These are phyloP conservation scores for Conchocele bisecta DNA, from an alignment of 2,888 invertebrate genomes.

Conservation along the genomic window DNA sequence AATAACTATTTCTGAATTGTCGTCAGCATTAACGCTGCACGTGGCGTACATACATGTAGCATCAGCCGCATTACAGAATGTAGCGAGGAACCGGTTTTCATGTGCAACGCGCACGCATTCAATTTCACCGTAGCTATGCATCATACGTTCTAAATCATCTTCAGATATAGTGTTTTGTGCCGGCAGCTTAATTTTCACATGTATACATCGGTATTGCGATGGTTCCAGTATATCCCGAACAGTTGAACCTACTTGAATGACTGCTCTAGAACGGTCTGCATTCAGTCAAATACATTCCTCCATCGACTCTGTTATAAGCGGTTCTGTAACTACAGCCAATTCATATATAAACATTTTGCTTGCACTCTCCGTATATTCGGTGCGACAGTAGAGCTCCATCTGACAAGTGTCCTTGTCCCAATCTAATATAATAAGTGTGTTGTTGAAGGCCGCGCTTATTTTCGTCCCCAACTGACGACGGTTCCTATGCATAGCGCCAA, in stretches of 20 bases:
- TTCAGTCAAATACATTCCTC: slow-evolving; percentile 52
- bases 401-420: slow-evolving; percentile 62
- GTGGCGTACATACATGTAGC: slow-evolving; percentile 55
- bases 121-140: slow-evolving; percentile 48
- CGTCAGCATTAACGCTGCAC: slow-evolving; percentile 30
- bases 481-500: slow-evolving; percentile 65
- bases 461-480: slow-evolving; percentile 59
- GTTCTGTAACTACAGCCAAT: slow-evolving; percentile 23
- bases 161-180: slow-evolving; percentile 25
- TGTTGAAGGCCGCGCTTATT: slow-evolving; percentile 32
- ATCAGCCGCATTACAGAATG: slow-evolving; percentile 51
- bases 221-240: slow-evolving; percentile 65
- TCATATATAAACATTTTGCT: slow-evolving; percentile 1
- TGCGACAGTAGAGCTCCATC: slow-evolving; percentile 60
- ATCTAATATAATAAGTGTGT: slow-evolving; percentile 63
- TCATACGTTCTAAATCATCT: slow-evolving; percentile 7
- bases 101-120: slow-evolving; percentile 55
- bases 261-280: slow-evolving; percentile 49
- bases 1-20: slow-evolving; percentile 3
- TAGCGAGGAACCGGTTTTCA: slow-evolving; percentile 68
- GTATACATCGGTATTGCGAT: slow-evolving; percentile 62
- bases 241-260: slow-evolving; percentile 64
- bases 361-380: too few relatives aligned
- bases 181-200: slow-evolving; percentile 44
- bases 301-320: slow-evolving; percentile 31